Evolutionary conservation across 2,888 invertebrate genomes (phyloP), one percentile per base, ranked within the genome.

Genomic region (Parthenolecanium corni): DNA sequence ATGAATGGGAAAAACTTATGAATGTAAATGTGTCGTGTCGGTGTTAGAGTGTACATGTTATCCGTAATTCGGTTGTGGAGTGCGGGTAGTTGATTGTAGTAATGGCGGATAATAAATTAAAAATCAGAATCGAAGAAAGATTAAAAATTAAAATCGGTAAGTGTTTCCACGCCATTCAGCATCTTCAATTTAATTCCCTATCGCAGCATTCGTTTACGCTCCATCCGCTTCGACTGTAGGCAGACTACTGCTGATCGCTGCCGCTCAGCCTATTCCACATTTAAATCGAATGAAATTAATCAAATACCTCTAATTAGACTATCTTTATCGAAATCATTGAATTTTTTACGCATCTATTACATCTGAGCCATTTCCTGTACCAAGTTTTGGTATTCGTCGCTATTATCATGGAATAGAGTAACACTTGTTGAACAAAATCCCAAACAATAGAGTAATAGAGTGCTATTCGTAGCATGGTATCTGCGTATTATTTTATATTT

Each of bases 101-200:
- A 54, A 47, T 38, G 42, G 53, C 44, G n/a, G 14, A 25, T 11
- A 52, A 20, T 18, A 84, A 83, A 82, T 85, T 85, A 82, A 82
- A 85, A 82, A 89, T 90, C 77, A 83, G 91, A 81, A 84, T 88
- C 76, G 89, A 89, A 79, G 91, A 91, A 82, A 85, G 89, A 79
- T 82, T 91, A 78, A 89, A 86, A 83, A 89, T 91, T 75, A 91
- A 90, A 84, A 89, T 91, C 76, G 90, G 90, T 90, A 81, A 79
- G 86, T 82, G 20, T 25, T 31, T 6, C 4, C 31, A 31, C 9
- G 31, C 31, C 31, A 9, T 52, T 20, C 23, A 44, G 18, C n/a
- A 14, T 6, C 5, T 44, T 6, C 5, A n/a, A n/a, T 21, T 21
- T 11, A 5, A n/a, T 40, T 20, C 56, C 23, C 44, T n/a, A 12